Base-by-base conservation (phyloP, 2,113 vertebrate species). In the Tenebrosternarchus preto region DNA sequence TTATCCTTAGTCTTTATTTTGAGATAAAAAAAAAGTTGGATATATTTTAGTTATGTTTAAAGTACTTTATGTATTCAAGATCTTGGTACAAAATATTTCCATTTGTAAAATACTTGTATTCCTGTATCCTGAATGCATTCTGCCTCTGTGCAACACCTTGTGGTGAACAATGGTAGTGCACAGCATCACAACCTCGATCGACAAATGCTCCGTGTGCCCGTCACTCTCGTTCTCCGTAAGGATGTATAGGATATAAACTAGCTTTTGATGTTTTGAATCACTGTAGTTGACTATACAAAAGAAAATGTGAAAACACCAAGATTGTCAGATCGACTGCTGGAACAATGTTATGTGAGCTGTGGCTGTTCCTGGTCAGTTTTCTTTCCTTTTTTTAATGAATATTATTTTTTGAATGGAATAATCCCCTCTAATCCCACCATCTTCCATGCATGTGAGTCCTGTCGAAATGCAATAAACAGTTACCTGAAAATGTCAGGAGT, bases 231-330 rank as follows among this genome's bases (percentile, higher is more conserved):
- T 81, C 83, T 85, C 88, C 29, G 27, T 46, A 69, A 39, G 22
- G 63, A 68, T 29, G 1, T 1, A 68, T 39, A 70, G 25, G 70
- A 80, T 94, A 93, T 94, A 89, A 86, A 88, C 92, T 95, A 95
- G 92, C 95, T 95, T 94, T 95, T 93, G 93, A 88, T 95, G 93
- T 93, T 93, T 94, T 93, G 92, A 95, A 95, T 94, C 91, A 94
- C 95, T 95, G 90, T 88, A 92, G 93, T 94, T 96, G 94, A 94
- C 92, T 95, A 96, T 96, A 95, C 94, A 94, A 95, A 88, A 89
- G 94, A 89, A 94, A 94, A 95, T 92, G 94, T 95, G 93, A 85
- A 88, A 90, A 83, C 80, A 84, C 90, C 72, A 66, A 83, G 86
- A 80, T 81, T 87, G 57, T 88, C 89, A 22, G 86, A 89, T 85